A percentile compares a stretch with the other conserved stretches of the same genome.
Evolutionary conservation across 2,888 invertebrate species (phyloP).

Genomic region (Orthosia gothica): DNA sequence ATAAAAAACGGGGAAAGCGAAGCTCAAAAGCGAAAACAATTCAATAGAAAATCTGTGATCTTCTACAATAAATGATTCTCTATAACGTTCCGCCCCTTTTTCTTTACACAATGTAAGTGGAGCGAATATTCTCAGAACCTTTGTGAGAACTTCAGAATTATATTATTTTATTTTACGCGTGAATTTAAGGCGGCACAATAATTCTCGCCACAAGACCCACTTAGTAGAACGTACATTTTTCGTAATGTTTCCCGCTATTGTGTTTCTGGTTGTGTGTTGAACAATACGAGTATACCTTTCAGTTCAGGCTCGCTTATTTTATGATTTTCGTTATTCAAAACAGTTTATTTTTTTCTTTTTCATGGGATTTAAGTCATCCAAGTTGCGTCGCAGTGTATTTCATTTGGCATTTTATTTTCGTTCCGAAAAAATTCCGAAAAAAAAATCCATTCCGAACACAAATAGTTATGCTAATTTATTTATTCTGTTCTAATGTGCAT

Average conservation of each 20-base stretch:
- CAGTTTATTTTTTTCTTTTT: slow-evolving; percentile 21
- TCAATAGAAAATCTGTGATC: no score
- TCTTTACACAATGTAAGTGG: no score
- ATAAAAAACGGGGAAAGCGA: not conserved
- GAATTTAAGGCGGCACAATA: slow-evolving; percentile 44
- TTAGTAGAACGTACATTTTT: slow-evolving; percentile 53
- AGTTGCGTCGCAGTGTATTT: slow-evolving; percentile 14
- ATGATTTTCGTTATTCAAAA: slow-evolving; percentile 39
- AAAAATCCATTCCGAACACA: not conserved
- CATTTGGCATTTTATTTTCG: not conserved
- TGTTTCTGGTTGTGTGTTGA: slow-evolving; percentile 28
- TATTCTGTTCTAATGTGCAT: not conserved
- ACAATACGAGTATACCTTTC: slow-evolving; percentile 58
- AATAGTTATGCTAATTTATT: not conserved
- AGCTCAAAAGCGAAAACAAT: no score
- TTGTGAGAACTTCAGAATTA: slow-evolving; percentile 44
- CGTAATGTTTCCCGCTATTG: slow-evolving; percentile 48
- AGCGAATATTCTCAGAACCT: no score
- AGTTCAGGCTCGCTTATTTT: slow-evolving; percentile 35
- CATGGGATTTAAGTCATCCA: slow-evolving; percentile 10
- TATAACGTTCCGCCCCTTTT: no score
- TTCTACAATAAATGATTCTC: no score
- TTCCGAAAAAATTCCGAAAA: no score
- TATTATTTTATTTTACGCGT: slow-evolving; percentile 50
- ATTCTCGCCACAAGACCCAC: slow-evolving; percentile 47